A percentile compares a stretch with the other conserved stretches of the same genome.
These are phyloP conservation scores for Coilia nasus DNA, from an alignment of 2,797 vertebrate genomes.

Conservation along the genomic window DNA sequence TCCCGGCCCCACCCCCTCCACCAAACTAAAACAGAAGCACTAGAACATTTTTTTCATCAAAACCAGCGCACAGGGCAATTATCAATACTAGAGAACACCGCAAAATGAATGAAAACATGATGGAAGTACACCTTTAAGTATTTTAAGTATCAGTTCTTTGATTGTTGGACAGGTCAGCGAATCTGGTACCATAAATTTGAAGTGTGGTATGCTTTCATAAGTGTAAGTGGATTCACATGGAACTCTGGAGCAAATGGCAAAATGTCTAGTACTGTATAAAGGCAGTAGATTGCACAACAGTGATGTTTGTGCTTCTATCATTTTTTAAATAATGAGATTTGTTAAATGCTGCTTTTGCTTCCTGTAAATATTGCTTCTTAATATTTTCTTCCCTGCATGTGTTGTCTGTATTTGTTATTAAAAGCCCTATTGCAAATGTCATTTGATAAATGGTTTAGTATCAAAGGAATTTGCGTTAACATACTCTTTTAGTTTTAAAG, in stretches of 20 bases:
- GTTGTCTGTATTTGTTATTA: background rate
- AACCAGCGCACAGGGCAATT: no score
- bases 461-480: background rate
- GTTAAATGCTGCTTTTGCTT: background rate
- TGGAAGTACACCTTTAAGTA: no score
- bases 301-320: background rate
- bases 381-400: background rate
- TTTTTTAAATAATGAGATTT: background rate
- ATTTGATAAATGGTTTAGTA: background rate
- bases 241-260: background rate
- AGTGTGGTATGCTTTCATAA: background rate
- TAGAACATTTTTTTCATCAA: no score
- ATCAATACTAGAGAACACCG: no score
- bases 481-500: background rate
- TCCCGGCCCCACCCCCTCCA: no score
- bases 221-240: background rate
- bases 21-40: no score
- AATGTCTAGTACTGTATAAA: background rate
- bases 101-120: no score
- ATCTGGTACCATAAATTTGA: background rate
- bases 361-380: slow-evolving; percentile 8
- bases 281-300: background rate
- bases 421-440: background rate
- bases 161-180: background rate
- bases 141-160: background rate